These are phyloP conservation scores for Larimichthys crocea DNA, from an alignment of 2,113 vertebrate genomes.

Conservation along the genomic window DNA sequence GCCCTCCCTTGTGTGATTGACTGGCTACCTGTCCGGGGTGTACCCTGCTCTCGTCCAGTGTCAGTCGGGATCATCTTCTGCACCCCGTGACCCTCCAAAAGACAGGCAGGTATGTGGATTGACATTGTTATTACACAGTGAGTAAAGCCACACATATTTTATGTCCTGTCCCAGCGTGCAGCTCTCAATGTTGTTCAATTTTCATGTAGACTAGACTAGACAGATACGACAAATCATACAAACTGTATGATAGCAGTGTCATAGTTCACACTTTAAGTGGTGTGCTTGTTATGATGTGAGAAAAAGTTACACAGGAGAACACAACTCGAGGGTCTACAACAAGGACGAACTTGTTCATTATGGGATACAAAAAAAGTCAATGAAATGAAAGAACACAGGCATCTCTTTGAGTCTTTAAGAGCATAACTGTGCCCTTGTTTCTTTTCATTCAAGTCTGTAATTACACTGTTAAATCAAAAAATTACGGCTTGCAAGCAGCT, in stretches of 20 bases:
- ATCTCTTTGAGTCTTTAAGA: conserved; percentile 31
- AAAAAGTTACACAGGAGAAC: not conserved
- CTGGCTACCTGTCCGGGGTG: not conserved
- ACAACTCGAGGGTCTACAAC: not conserved
- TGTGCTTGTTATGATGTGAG: not conserved
- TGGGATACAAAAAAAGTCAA: conserved; percentile 14
- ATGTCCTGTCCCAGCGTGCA: not conserved
- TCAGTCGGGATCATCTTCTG: not conserved
- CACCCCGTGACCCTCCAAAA: not conserved
- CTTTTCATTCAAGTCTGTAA: conserved; percentile 35
- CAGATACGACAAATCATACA: not conserved
- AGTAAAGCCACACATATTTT: not conserved
- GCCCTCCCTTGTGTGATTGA: not conserved
- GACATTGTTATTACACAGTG: not conserved
- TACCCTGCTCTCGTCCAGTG: not conserved
- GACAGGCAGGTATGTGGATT: not conserved
- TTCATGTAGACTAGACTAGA: not conserved
- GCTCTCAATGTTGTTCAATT: no score
- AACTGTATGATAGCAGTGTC: not conserved
- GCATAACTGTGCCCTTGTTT: conserved; percentile 7
- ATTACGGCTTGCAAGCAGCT: conserved; percentile 9
- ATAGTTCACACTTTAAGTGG: not conserved
- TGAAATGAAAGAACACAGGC: conserved; percentile 44
- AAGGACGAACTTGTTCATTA: conserved; percentile 10
- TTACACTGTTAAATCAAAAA: conserved; percentile 29